Conservation (phyloP, 1,140 invertebrate species). For the Bombus turneri region DNA sequence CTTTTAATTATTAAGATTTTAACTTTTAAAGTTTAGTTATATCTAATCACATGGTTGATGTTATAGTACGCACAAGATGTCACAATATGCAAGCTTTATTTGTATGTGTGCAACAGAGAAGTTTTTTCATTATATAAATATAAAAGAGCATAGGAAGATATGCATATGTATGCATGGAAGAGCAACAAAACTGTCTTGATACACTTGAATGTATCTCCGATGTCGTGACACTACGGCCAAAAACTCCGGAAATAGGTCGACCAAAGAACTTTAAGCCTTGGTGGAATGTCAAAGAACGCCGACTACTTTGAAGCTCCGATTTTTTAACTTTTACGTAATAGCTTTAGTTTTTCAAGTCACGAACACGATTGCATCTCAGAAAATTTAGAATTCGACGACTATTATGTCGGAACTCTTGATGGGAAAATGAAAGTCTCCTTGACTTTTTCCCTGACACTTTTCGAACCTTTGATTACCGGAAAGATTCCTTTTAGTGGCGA, state of each 20-base stretch:
- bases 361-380: slow-evolving; percentile 21
- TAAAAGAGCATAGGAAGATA: too few relatives aligned
- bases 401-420: slow-evolving; percentile 48
- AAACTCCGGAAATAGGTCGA: slow-evolving; percentile 44
- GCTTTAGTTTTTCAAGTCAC: not conserved
- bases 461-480: slow-evolving; percentile 48
- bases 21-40: not conserved
- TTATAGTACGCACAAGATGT: not conserved
- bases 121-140: not conserved
- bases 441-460: slow-evolving; percentile 28
- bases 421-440: slow-evolving; percentile 48
- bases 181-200: not conserved
- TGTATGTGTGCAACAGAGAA: not conserved
- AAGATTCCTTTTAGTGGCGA: slow-evolving; percentile 1
- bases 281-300: slow-evolving; percentile 49
- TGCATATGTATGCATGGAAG: not conserved
- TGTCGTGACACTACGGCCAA: not conserved
- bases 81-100: not conserved
- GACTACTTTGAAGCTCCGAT: slow-evolving; percentile 18
- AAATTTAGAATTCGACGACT: not conserved
- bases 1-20: not conserved
- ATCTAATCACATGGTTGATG: not conserved
- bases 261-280: not conserved
- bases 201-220: not conserved
- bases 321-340: slow-evolving; percentile 39